Base-by-base conservation (phyloP, 2,113 vertebrate genomes). In the Proteles cristata region DNA sequence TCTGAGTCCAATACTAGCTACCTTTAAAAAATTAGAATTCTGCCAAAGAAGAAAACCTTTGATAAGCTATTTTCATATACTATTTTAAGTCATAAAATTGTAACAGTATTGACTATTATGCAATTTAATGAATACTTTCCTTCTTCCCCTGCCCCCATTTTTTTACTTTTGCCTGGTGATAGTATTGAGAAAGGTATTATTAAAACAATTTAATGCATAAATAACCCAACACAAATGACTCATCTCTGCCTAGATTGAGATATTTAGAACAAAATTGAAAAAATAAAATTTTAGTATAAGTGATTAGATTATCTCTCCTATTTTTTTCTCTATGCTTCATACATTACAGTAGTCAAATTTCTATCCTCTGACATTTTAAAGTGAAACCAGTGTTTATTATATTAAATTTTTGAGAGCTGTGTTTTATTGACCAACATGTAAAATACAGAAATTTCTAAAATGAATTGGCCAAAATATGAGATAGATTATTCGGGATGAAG, bases 131-230 rank as follows among this genome's bases (percentile, higher is more conserved):
- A 71, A 63, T n/a, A 21, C 39, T 88, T 71, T 88, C 80, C 26
- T 89, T 26, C 73, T 26, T 7, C 45, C 43, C 26, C 26, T 39
- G 39, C 58, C 1, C 55, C 50, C 14, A 14, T 58, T 33, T 23
- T 7, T 39, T 23, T 88, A 80, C 4, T 91, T 92, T 8, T 50
- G 21, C 35, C 31, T 39, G 14, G 17, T 50, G 14, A 66, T 82
- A 85, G 2, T 68, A 88, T 4, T 50, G 9, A 88, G 45, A 66
- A 84, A 92, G 23, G n/a, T 5, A n/a, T 81, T 88, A 87, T 96
- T 96, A 88, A 17, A 89, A 93, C 74, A 69, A 80, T 17, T 5
- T 19, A 84, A 39, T 95, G n/a, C 95, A 77, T 92, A 81, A 95
- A 35, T 90, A 88, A 92, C 33, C 6, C 31, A 80, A 28, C 6